Percentiles rank a stretch among this genome's conserved stretches.
Evolutionary conservation across 1,140 invertebrate genomes (phyloP).

Genomic region (Drosophila mojavensis): DNA sequence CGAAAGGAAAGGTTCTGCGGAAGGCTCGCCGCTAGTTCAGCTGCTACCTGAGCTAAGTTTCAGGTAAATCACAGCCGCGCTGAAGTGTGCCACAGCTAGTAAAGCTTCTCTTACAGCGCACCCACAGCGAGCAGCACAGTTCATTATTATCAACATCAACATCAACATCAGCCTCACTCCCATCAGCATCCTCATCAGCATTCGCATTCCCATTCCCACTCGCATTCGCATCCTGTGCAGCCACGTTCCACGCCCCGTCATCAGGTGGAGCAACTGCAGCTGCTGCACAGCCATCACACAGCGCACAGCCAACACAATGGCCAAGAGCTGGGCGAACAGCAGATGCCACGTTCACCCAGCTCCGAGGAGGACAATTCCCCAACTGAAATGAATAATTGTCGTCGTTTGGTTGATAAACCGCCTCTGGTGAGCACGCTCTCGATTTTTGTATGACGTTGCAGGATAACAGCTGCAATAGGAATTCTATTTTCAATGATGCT

Average conservation of each 20-base stretch:
- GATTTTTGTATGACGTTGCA: too few relatives aligned
- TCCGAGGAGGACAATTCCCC: slow-evolving; percentile 94
- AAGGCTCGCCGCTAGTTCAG: slow-evolving; percentile 1
- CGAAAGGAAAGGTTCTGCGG: slow-evolving; percentile 24
- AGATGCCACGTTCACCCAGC: slow-evolving; percentile 88
- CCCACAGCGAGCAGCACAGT: slow-evolving; percentile 10
- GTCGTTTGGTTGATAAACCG: slow-evolving; percentile 91
- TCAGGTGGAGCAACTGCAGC: slow-evolving; percentile 70
- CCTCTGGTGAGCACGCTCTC: slow-evolving; percentile 87
- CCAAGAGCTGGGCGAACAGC: slow-evolving; percentile 18
- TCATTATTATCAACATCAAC: slow-evolving; percentile 18
- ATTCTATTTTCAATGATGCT: background rate
- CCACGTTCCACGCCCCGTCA: slow-evolving; percentile 47
- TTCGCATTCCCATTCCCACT: too few relatives aligned
- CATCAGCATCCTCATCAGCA: slow-evolving; percentile 61
- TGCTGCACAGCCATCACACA: slow-evolving; percentile 59
- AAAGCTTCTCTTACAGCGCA: background rate
- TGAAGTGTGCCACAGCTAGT: slow-evolving; percentile 19
- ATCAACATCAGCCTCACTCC: slow-evolving; percentile 21
- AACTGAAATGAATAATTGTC: slow-evolving; percentile 94
- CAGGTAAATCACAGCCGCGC: slow-evolving; percentile 40
- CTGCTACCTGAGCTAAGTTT: slow-evolving; percentile 41
- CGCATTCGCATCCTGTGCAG: slow-evolving; percentile 29
- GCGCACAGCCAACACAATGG: slow-evolving; percentile 65
- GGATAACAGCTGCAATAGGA: too few relatives aligned